Conservation (phyloP, 2,888 invertebrate species). For the Caenorhabditis wallacei region DNA sequence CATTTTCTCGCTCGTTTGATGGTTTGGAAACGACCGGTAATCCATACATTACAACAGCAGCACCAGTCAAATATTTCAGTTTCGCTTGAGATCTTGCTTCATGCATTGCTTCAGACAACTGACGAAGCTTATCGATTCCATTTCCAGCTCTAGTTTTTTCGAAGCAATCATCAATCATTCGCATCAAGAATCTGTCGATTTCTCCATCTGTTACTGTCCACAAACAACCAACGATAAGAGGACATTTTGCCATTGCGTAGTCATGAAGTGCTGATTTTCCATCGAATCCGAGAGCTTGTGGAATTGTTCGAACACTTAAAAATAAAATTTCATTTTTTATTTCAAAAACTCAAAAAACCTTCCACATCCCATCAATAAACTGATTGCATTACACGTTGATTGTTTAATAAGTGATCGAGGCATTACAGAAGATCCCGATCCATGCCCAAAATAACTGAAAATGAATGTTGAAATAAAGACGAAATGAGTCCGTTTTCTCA, state of each 20-base stretch:
- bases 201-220: constrained; percentile 82
- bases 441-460: constrained; percentile 76
- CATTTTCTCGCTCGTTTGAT: background rate
- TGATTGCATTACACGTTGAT: constrained; percentile 76
- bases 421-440: constrained; percentile 66
- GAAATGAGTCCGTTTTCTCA: constrained; percentile 40
- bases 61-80: constrained; percentile 78
- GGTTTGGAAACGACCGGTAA: constrained; percentile 70
- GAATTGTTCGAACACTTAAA: constrained; percentile 72
- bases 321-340: background rate
- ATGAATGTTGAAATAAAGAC: constrained; percentile 5
- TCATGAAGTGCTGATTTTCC: constrained; percentile 75
- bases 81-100: constrained; percentile 72
- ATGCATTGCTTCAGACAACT: constrained; percentile 66
- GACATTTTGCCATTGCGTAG: constrained; percentile 77
- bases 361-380: constrained; percentile 80
- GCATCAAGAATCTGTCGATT: constrained; percentile 79
- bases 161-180: constrained; percentile 70
- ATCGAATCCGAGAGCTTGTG: constrained; percentile 78
- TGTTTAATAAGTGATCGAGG: constrained; percentile 69
- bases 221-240: constrained; percentile 79
- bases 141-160: constrained; percentile 17
- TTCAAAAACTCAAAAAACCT: background rate
- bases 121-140: constrained; percentile 56
- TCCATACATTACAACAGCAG: constrained; percentile 79